Percentiles rank a stretch among this genome's conserved stretches.
Conservation (phyloP, 2,888 invertebrate species). For the Pyrocoelia pectoralis region DNA sequence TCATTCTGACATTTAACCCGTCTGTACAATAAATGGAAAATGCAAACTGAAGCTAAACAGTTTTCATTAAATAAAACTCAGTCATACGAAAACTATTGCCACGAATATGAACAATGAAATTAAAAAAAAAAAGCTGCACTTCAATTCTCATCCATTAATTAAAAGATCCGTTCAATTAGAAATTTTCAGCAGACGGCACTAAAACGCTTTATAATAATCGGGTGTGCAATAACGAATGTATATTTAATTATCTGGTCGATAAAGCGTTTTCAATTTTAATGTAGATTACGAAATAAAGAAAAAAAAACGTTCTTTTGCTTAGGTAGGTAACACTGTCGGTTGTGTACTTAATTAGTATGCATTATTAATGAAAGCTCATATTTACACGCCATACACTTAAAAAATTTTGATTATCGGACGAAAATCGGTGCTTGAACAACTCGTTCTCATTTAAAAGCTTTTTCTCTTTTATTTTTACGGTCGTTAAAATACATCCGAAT, state of each 20-base stretch:
- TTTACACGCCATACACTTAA: too few species aligned
- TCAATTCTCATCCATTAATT: slow-evolving; percentile 20
- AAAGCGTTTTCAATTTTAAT: neutral
- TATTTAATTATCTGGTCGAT: slow-evolving; percentile 8
- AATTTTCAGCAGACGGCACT: slow-evolving; percentile 8
- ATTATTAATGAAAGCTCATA: too few species aligned
- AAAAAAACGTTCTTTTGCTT: too few species aligned
- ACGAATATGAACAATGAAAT: slow-evolving; percentile 8
- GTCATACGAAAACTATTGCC: slow-evolving; percentile 17
- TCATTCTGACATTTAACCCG: slow-evolving; percentile 22
- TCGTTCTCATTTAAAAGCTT: neutral
- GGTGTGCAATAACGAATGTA: neutral
- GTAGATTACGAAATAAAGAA: too few species aligned
- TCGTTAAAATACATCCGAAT: slow-evolving; percentile 17
- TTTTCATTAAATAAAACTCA: slow-evolving; percentile 23
- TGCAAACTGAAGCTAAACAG: slow-evolving; percentile 21
- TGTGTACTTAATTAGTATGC: too few species aligned
- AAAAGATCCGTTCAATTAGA: slow-evolving; percentile 24
- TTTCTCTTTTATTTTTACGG: slow-evolving; percentile 18
- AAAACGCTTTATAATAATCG: slow-evolving; percentile 7
- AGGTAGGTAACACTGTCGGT: too few species aligned
- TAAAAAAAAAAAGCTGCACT: slow-evolving; percentile 14
- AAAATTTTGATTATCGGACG: neutral
- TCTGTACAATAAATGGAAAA: slow-evolving; percentile 20
- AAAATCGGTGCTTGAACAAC: neutral